Conservation (phyloP, 1,140 invertebrate species). For the Drosophila seguyi region DNA sequence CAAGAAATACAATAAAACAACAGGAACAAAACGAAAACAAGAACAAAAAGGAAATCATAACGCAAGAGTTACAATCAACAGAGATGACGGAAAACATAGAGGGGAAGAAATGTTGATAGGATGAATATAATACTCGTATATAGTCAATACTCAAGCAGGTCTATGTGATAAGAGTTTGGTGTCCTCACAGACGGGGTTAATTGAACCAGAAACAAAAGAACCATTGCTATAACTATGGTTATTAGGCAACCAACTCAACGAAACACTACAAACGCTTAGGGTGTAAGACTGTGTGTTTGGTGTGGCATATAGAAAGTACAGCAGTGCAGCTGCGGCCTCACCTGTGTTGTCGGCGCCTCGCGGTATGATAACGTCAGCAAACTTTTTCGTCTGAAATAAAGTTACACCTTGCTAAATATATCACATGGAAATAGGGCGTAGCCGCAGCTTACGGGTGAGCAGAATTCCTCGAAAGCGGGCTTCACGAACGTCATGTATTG, state of each 20-base stretch:
- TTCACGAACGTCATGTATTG: slow-evolving; percentile 99
- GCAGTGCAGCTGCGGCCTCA: slow-evolving; percentile 85
- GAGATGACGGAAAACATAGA: slow-evolving; percentile 22
- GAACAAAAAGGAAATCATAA: slow-evolving; percentile 35
- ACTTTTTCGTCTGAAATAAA: slow-evolving; percentile 96
- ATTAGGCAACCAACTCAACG: slow-evolving; percentile 46
- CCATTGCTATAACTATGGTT: slow-evolving; percentile 44
- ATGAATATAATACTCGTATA: slow-evolving; percentile 23
- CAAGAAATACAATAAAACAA: slow-evolving; percentile 87
- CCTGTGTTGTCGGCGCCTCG: slow-evolving; percentile 98
- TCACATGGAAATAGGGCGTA: neutral
- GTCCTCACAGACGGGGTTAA: slow-evolving; percentile 37
- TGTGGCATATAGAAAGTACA: slow-evolving; percentile 44
- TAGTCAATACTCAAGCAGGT: slow-evolving; percentile 61
- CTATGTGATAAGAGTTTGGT: slow-evolving; percentile 38
- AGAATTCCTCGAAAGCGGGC: slow-evolving; percentile 99
- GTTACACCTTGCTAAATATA: neutral
- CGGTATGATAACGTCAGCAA: slow-evolving; percentile 99
- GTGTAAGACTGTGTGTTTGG: slow-evolving; percentile 30
- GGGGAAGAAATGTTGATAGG: slow-evolving; percentile 29
- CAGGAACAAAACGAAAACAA: slow-evolving; percentile 66
- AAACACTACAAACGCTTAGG: slow-evolving; percentile 54
- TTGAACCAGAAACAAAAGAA: slow-evolving; percentile 53
- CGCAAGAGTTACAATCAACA: slow-evolving; percentile 32
- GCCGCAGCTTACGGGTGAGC: slow-evolving; percentile 92